Conservation (phyloP, 2,888 invertebrate species). For the Meliscaeva auricollis region DNA sequence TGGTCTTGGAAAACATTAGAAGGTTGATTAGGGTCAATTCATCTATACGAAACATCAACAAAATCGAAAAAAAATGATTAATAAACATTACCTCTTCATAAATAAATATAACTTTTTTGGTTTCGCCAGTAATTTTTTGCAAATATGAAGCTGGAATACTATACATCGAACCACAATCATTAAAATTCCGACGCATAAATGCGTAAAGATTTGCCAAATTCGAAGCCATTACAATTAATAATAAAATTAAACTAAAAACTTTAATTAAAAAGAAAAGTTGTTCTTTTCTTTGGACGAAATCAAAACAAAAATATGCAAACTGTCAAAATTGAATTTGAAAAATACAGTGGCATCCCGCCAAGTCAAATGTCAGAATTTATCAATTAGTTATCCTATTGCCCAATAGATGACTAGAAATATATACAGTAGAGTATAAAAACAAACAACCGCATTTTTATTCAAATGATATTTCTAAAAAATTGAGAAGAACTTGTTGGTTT, state of each 20-base stretch:
- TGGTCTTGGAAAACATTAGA: too few relatives aligned
- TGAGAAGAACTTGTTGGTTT: too few relatives aligned
- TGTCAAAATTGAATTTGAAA: constrained; percentile 56
- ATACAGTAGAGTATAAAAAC: neutral
- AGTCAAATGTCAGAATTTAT: neutral
- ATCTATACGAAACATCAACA: too few relatives aligned
- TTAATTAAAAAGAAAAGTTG: neutral
- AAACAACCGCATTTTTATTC: neutral
- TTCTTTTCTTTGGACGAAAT: neutral
- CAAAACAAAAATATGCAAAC: neutral
- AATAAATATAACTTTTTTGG: constrained; percentile 75
- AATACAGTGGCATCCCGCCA: neutral
- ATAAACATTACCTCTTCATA: constrained; percentile 71
- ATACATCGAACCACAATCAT: constrained; percentile 55
- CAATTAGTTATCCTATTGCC: neutral
- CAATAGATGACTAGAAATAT: neutral
- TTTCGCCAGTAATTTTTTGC: constrained; percentile 63
- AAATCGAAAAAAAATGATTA: neutral
- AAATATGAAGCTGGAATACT: constrained; percentile 66
- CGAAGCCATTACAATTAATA: constrained; percentile 76
- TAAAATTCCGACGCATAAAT: constrained; percentile 76
- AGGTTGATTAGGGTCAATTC: too few relatives aligned
- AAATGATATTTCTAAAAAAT: too few relatives aligned
- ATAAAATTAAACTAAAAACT: constrained; percentile 7
- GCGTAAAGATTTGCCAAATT: constrained; percentile 82